These are phyloP conservation scores for Meriones psammophilus DNA, from an alignment of 2,797 vertebrate species.

Conservation along the genomic window DNA sequence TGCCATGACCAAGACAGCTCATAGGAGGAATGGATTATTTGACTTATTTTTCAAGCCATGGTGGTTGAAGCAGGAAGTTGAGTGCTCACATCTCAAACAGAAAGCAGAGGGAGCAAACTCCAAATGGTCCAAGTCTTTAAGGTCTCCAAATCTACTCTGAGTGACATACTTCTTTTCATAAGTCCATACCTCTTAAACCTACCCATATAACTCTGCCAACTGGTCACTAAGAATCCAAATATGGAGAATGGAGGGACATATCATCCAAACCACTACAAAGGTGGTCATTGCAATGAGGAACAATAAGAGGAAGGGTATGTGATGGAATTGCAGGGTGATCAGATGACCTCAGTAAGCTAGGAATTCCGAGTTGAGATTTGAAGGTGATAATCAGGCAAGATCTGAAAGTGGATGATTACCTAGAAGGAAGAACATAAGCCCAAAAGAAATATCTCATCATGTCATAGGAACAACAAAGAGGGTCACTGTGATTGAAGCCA, in stretches of 20 bases:
- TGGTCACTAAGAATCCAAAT: not conserved
- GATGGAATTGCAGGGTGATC: not conserved
- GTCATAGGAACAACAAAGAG: not conserved
- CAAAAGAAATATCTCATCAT: not conserved
- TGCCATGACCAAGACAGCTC: too few relatives aligned
- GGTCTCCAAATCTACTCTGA: not conserved
- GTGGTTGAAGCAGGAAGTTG: not conserved
- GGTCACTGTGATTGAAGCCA: not conserved
- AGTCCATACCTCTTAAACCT: not conserved
- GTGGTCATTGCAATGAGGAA: not conserved
- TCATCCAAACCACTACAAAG: not conserved
- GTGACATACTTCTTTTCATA: not conserved
- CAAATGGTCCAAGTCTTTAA: not conserved
- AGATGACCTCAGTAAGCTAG: not conserved
- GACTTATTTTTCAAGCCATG: not conserved
- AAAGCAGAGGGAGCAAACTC: not conserved
- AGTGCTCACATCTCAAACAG: not conserved
- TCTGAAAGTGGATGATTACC: not conserved
- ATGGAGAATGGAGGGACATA: not conserved
- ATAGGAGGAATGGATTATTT: not conserved
- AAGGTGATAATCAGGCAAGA: not conserved
- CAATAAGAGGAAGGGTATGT: not conserved
- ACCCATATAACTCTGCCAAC: not conserved
- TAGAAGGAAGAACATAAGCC: not conserved
- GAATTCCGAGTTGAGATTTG: not conserved